Percentiles rank a stretch among this genome's conserved stretches.
These are phyloP conservation scores for Montifringilla adamsi DNA, from an alignment of 2,113 vertebrate species.

Conservation along the genomic window DNA sequence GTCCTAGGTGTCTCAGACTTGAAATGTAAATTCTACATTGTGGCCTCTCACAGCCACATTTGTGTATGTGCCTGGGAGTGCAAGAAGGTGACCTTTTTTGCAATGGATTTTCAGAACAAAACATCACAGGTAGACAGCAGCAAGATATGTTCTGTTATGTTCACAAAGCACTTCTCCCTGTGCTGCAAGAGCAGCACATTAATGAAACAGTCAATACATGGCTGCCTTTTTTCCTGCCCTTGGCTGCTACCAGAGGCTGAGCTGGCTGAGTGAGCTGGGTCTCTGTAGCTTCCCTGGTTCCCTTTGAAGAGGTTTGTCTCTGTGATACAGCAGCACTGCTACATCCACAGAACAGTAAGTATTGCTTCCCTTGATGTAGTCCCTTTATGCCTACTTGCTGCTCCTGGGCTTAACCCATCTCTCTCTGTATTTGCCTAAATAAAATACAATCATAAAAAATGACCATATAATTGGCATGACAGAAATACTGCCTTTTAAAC, in stretches of 20 bases:
- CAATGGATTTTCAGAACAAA: constrained; percentile 25
- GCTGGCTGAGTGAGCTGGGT: constrained; percentile 67
- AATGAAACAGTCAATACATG: constrained; percentile 51
- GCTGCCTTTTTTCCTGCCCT: constrained; percentile 62
- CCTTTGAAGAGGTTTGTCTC: constrained; percentile 66
- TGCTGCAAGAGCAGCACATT: constrained; percentile 42
- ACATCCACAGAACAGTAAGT: not conserved
- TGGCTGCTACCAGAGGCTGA: constrained; percentile 75
- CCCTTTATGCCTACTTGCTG: not conserved
- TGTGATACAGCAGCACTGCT: constrained; percentile 54
- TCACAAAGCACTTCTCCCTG: not conserved
- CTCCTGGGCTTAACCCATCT: not conserved
- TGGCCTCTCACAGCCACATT: not conserved
- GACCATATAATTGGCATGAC: not conserved
- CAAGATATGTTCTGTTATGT: not conserved
- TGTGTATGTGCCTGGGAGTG: rapidly evolving
- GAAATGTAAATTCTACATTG: not conserved
- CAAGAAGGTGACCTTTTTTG: not conserved
- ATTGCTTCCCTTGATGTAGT: not conserved
- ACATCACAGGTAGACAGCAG: not conserved
- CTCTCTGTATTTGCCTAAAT: not conserved
- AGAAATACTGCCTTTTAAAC: not conserved
- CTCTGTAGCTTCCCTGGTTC: constrained; percentile 68
- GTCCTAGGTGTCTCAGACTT: not conserved
- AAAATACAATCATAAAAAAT: not conserved